A percentile compares a stretch with the other conserved stretches of the same genome.
These are phyloP conservation scores for Drosophila anomelani DNA, from an alignment of 2,888 invertebrate species.

Conservation along the genomic window DNA sequence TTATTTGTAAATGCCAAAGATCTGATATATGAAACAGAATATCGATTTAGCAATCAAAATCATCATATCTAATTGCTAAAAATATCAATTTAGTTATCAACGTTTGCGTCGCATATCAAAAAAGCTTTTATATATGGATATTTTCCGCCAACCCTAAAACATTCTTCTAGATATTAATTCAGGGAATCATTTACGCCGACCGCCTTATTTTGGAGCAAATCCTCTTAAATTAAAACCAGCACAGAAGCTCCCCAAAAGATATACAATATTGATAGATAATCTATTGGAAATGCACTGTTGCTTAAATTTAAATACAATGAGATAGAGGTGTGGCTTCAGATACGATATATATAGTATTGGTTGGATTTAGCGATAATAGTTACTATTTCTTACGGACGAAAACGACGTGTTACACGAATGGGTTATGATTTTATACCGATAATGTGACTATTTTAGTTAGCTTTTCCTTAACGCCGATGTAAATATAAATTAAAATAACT, in stretches of 20 bases:
- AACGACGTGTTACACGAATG: neutral
- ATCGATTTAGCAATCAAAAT: no score
- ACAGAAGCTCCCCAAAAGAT: neutral
- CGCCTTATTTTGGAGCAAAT: neutral
- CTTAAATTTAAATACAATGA: slow-evolving; percentile 8
- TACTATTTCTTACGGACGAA: neutral
- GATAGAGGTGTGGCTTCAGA: neutral
- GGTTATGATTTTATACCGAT: neutral
- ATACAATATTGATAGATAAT: neutral
- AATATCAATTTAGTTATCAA: no score
- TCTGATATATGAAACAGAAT: no score
- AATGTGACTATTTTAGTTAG: neutral
- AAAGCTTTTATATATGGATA: neutral
- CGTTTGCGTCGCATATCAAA: no score
- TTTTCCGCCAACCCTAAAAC: neutral
- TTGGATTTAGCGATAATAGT: slow-evolving; percentile 1
- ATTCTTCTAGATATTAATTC: neutral
- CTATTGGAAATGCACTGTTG: slow-evolving; percentile 10
- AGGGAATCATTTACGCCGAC: neutral
- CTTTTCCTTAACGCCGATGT: neutral
- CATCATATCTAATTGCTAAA: no score
- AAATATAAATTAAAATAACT: no score
- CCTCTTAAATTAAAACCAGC: neutral
- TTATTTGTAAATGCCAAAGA: no score
- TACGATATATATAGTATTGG: neutral